Evolutionary conservation across 2,888 invertebrate species (phyloP), one percentile per base, ranked within the genome.

Genomic region (Julus scanicus): DNA sequence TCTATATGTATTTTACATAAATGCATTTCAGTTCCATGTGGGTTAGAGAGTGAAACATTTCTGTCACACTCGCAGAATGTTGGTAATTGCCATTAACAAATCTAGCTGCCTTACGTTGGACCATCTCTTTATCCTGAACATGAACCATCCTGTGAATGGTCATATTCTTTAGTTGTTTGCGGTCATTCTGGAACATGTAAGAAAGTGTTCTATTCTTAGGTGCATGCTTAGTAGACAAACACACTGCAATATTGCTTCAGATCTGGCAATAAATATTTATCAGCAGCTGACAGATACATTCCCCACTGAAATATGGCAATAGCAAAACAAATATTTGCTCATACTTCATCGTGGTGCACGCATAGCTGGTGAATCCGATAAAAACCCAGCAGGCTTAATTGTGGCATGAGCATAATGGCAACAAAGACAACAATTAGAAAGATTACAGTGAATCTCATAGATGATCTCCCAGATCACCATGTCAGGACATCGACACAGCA

Each of bases 241-340:
- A 63, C n/a, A 9, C 6, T n/a, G 6, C 11, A 1, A 63, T 63
- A 63, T 63, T 63, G 63, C 63, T 20, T 1, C 63, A 5, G 63
- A 63, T 63, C 63, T 2, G 63, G 63, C 20, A 63, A 63, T 63
- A 63, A 63, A 63, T 63, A 63, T 63, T 63, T 63, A 63, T 63
- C 63, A 63, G 63, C 4, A 63, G 63, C 63, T 63, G 63, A 63
- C 63, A 63, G 63, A 63, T 63, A 63, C 63, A 63, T 63, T 63
- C 63, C 63, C 63, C n/a, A 20, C 63, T 63, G 63, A 63, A 63
- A 63, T 63, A 63, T 63, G 63, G 63, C 63, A 63, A 63, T 63
- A 63, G 20, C 63, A 63, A 9, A 63, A 63, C 20, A 63, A 63
- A 63, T 63, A 63, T 63, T 63, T 63, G 20, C 63, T 20, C 63